Evolutionary conservation across 2,888 invertebrate genomes (phyloP).

Genomic region (Pheosia tremula): DNA sequence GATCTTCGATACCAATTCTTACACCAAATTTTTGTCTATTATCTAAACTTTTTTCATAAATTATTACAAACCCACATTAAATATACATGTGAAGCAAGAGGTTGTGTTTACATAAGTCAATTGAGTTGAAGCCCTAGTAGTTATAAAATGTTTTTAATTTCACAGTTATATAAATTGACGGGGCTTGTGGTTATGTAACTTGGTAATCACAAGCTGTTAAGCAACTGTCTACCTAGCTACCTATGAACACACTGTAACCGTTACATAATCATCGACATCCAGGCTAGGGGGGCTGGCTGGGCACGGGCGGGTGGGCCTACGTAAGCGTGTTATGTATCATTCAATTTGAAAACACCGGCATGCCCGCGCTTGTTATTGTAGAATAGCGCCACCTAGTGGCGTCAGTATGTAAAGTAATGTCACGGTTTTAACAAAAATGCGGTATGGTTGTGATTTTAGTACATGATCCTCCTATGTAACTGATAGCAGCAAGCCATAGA

Average conservation of each 20-base stretch:
- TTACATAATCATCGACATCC: conserved; percentile 37
- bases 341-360: conserved; percentile 2
- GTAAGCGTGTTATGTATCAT: neutral
- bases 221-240: conserved; percentile 36
- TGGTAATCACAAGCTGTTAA: conserved; percentile 37
- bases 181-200: conserved; percentile 39
- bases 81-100: conserved; percentile 44
- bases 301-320: neutral
- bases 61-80: conserved; percentile 49
- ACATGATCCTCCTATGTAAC: too few relatives aligned
- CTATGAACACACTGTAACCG: conserved; percentile 17
- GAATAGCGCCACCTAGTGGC: neutral
- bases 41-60: conserved; percentile 53
- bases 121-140: conserved; percentile 3
- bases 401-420: neutral
- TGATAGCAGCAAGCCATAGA: too few relatives aligned
- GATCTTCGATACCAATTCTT: conserved; percentile 71
- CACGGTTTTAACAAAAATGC: too few relatives aligned
- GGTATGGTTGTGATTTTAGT: too few relatives aligned
- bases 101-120: conserved; percentile 20
- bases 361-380: neutral
- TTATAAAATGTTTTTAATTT: conserved; percentile 17
- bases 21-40: conserved; percentile 68
- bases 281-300: conserved; percentile 31
- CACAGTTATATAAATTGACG: conserved; percentile 35